These are phyloP conservation scores for Microcaecilia unicolor DNA, from an alignment of 2,797 vertebrate species.

Conservation along the genomic window DNA sequence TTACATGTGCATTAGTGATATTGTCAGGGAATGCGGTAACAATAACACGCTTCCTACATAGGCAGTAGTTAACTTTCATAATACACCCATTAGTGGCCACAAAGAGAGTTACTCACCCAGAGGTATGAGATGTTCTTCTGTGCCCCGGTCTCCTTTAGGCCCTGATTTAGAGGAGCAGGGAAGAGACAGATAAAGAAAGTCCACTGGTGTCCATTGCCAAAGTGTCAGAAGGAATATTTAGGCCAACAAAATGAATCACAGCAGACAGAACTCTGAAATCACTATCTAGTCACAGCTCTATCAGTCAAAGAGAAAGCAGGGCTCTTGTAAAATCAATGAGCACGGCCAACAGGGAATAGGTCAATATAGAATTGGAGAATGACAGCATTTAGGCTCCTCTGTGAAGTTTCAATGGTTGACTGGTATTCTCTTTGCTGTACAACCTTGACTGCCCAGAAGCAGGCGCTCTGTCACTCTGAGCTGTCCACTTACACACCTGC, in stretches of 20 bases:
- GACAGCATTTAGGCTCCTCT: constrained; percentile 3
- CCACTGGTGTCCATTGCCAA: constrained; percentile 18
- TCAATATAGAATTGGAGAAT: not conserved
- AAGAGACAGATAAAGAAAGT: not conserved
- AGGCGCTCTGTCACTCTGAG: no score
- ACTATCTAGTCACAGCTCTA: constrained; percentile 17
- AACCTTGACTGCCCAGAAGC: no score
- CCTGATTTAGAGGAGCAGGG: constrained; percentile 11
- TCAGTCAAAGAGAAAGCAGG: constrained; percentile 19
- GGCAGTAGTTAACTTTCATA: no score
- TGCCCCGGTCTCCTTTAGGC: constrained; percentile 24
- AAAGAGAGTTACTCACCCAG: constrained; percentile 26
- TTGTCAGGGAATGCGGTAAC: no score
- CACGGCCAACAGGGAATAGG: no score
- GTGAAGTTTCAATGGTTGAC: not conserved
- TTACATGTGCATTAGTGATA: no score
- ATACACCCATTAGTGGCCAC: no score
- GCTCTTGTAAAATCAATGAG: constrained; percentile 21
- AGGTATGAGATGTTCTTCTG: constrained; percentile 27
- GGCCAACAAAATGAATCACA: constrained; percentile 18
- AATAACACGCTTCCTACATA: no score
- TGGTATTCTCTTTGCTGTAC: no score
- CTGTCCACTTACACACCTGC: no score
- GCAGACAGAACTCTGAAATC: constrained; percentile 33
- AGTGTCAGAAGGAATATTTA: constrained; percentile 31